Base-by-base conservation (phyloP, 1,140 invertebrate species). In the Polypedilum vanderplanki region DNA sequence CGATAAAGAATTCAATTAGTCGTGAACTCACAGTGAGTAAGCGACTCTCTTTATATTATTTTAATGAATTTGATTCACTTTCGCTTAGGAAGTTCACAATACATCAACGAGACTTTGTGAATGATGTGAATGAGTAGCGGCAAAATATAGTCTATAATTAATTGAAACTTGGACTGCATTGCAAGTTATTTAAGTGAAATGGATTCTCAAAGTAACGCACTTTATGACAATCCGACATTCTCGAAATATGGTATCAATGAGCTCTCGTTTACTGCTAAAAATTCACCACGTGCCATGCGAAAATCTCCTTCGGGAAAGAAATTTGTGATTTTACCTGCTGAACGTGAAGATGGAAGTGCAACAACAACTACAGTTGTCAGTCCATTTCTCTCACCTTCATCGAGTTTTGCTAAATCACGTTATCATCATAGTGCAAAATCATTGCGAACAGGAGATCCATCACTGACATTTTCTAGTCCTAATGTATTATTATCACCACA, bases 1-100 rank as follows among this genome's bases (percentile, higher is more conserved):
- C 24, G 24, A 33, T 33, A 33, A 33, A 33, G 24, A 33, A 33
- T 33, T 33, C 24, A 33, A 33, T 33, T 33, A 33, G 24, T 33
- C 5, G 1, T 33, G 24, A 33, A 33, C 24, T 33, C 24, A 33
- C 24, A 33, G 24, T 33, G 24, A 33, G 24, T 33, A 33, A 33
- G 24, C 24, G 5, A 33, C 24, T 33, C 24, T 3, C 24, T 33
- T 33, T 33, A 33, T 33, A 33, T 33, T 57, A n/a, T 57, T 57
- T 57, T 57, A 57, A 57, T 57, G 46, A 57, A 57, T 57, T 57
- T 57, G 46, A 57, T 57, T 57, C 46, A 57, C 46, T 57, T 57
- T 57, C 46, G 46, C 12, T 57, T 57, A 57, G 46, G 46, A 57
- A 57, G 46, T 57, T 57, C 46, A 57, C 9, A 57, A 57, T 1